A percentile compares a stretch with the other conserved stretches of the same genome.
Conservation (phyloP, 2,113 vertebrate genomes). For the Puntigrus tetrazona region DNA sequence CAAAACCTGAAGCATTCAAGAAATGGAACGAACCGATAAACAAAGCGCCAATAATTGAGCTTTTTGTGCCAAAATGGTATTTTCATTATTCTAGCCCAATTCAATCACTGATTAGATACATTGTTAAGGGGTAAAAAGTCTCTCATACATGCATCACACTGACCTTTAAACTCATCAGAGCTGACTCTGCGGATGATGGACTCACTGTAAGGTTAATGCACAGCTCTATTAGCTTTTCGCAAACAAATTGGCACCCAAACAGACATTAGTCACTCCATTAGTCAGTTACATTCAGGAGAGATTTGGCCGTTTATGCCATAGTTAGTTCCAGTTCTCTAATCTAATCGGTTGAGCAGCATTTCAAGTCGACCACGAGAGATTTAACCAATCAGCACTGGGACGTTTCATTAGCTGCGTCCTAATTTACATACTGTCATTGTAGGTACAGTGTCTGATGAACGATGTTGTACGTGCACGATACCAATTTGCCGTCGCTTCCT, state of each 20-base stretch:
- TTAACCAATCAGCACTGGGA: not conserved
- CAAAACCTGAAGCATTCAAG: not conserved
- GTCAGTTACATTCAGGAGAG: not conserved
- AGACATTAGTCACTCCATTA: constrained; percentile 34
- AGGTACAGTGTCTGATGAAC: not conserved
- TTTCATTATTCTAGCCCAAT: not conserved
- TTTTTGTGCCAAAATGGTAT: too few species aligned
- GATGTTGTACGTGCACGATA: not conserved
- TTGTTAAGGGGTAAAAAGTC: not conserved
- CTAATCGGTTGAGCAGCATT: not conserved
- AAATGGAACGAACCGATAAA: not conserved
- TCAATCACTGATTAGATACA: not conserved
- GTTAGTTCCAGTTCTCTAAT: constrained; percentile 1
- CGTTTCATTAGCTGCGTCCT: not conserved
- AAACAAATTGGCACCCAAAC: not conserved
- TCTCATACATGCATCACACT: not conserved
- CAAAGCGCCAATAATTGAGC: not conserved
- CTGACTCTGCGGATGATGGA: not conserved
- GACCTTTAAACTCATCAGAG: constrained; percentile 1
- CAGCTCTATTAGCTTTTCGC: not conserved
- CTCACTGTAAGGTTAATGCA: not conserved
- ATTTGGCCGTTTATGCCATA: not conserved
- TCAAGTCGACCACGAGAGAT: not conserved
- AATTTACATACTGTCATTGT: not conserved
- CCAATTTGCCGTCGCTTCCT: not conserved